Evolutionary conservation across 2,797 vertebrate genomes (phyloP), one percentile per base, ranked within the genome.

Genomic region (Parauchenoglanis punctatus): DNA sequence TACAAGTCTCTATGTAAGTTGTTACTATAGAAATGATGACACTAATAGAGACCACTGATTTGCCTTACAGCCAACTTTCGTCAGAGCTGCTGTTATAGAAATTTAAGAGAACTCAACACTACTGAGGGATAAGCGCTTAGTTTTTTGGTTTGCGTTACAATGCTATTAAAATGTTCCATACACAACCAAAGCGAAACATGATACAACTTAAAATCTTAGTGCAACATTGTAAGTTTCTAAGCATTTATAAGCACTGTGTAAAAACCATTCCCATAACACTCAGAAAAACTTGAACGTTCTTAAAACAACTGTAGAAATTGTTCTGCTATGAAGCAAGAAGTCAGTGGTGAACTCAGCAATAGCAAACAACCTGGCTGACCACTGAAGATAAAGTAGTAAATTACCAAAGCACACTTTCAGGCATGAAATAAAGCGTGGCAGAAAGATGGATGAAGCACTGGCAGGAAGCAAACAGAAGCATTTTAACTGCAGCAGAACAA

Each of bases 361-460:
- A 58, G 31, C 6, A n/a, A 44, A 72, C 46, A n/a, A 61, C n/a
- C 63, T 35, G n/a, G 46, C 2, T 8, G 6, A 70, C 17, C 63
- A 83, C 46, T 56, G 63, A 68, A 83, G 63, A 83, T 70, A 31
- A 67, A 78, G 46, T 54, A 85, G 59, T 67, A 85, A n/a, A 61
- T 49, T 63, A 85, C 56, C 73, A 65, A 65, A 31, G 58, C 54
- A 70, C 81, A 68, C 49, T 86, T 80, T 80, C 75, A 40, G 28
- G 75, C 85, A 86, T 85, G 73, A 67, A 77, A 78, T 77, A 85
- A 65, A 78, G 73, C 75, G 52, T 52, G 49, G 61, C 84, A 85
- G 81, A 68, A 68, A 83, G 81, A 83, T 83, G 49, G 81, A 83
- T 83, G 81, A 70, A 83, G 28, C 81, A 83, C n/a, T 61, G 7